Evolutionary conservation across 2,888 invertebrate species (phyloP).

Genomic region (Odontothrips loti): DNA sequence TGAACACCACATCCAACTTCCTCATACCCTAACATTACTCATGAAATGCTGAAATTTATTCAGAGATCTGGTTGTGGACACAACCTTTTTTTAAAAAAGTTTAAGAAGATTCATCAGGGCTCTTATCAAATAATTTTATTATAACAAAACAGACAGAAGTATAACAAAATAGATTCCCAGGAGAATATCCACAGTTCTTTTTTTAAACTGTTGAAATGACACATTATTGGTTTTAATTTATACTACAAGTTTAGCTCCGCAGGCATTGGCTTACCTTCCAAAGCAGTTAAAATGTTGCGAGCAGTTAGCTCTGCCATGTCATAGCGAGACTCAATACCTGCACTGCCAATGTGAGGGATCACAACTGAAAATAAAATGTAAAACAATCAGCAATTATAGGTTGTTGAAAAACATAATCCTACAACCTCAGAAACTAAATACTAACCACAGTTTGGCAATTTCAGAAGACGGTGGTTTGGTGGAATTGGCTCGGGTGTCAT

Average conservation of each 20-base stretch:
- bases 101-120: too few species aligned
- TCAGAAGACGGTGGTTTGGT: slow-evolving; percentile 67
- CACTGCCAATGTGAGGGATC: slow-evolving; percentile 92
- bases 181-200: neutral
- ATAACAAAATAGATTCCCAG: neutral
- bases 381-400: slow-evolving; percentile 27
- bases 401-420: neutral
- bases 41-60: too few species aligned
- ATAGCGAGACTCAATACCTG: slow-evolving; percentile 71
- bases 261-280: slow-evolving; percentile 66
- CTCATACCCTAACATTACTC: too few species aligned
- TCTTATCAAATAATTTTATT: too few species aligned
- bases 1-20: neutral
- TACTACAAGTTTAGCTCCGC: slow-evolving; percentile 43
- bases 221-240: neutral
- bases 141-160: neutral
- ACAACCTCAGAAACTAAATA: neutral
- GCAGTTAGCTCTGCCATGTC: slow-evolving; percentile 82
- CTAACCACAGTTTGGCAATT: slow-evolving; percentile 68
- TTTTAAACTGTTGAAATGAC: neutral
- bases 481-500: slow-evolving; percentile 88
- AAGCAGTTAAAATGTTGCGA: slow-evolving; percentile 73
- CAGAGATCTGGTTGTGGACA: too few species aligned
- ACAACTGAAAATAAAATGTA: slow-evolving; percentile 50
- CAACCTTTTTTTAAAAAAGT: too few species aligned